Percentiles rank a stretch among this genome's conserved stretches.
Evolutionary conservation across 2,888 invertebrate genomes (phyloP).

Genomic region (Drosophila anomelani): DNA sequence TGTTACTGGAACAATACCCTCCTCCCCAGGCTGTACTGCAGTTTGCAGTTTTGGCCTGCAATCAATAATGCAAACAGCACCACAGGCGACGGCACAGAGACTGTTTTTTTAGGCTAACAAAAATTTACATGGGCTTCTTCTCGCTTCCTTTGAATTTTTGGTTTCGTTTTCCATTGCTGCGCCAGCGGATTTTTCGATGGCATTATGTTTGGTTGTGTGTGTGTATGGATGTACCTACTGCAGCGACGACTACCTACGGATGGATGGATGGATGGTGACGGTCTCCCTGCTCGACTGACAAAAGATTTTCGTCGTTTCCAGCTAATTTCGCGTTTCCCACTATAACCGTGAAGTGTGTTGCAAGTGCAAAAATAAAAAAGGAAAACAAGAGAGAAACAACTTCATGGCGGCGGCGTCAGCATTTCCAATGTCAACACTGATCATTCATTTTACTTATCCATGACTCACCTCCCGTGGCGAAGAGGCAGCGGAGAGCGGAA

Average conservation of each 20-base stretch:
- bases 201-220: neutral
- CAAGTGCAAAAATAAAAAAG: conserved; percentile 42
- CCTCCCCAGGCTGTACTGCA: conserved; percentile 38
- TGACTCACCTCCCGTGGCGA: conserved; percentile 58
- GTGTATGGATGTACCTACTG: conserved; percentile 19
- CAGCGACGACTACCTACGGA: conserved; percentile 27
- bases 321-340: conserved; percentile 63
- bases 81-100: conserved; percentile 31
- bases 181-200: conserved; percentile 63
- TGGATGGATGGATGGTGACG: conserved; percentile 6
- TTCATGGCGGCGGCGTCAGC: conserved; percentile 49
- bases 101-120: conserved; percentile 63
- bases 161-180: conserved; percentile 54
- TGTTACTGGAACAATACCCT: conserved; percentile 10
- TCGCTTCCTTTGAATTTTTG: conserved; percentile 44
- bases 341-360: conserved; percentile 66
- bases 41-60: conserved; percentile 34
- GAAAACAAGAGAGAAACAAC: conserved; percentile 32
- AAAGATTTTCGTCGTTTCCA: conserved; percentile 67
- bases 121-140: conserved; percentile 62
- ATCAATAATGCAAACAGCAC: conserved; percentile 68
- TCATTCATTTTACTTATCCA: conserved; percentile 71
- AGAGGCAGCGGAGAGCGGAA: conserved; percentile 52
- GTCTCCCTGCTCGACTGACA: conserved; percentile 48
- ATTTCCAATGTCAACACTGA: conserved; percentile 72